phyloP scores from a whole-genome alignment of 2,797 vertebrate species.

The Cichlasoma orientale region DNA sequence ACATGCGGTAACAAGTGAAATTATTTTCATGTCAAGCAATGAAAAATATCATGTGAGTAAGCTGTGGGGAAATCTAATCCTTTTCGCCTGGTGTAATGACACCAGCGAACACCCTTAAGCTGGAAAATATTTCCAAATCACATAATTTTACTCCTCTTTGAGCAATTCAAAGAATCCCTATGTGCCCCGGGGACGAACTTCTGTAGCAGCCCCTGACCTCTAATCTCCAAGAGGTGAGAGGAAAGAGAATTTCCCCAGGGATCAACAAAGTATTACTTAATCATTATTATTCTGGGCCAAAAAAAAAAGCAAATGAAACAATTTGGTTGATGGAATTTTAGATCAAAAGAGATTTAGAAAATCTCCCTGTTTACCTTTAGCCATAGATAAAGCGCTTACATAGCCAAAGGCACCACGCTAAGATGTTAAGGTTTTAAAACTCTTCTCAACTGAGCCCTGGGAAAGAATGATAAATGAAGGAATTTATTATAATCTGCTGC shows the following conservation, averaged over 20 bases:
- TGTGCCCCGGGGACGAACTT: slow-evolving; percentile 20
- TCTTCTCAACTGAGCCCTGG: background rate
- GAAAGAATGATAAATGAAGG: slow-evolving; percentile 35
- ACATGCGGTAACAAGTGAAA: background rate
- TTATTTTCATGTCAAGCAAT: slow-evolving; percentile 10
- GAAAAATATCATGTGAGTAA: background rate
- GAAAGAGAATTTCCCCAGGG: slow-evolving; percentile 44
- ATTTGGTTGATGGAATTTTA: slow-evolving; percentile 22
- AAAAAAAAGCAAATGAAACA: slow-evolving; percentile 8
- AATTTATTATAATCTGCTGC: slow-evolving; percentile 25
- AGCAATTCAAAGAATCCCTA: slow-evolving; percentile 34
- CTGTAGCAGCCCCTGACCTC: slow-evolving; percentile 28
- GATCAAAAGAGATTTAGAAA: slow-evolving; percentile 17
- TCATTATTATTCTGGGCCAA: slow-evolving; percentile 19
- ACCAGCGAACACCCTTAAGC: slow-evolving; percentile 25
- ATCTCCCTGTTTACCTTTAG: slow-evolving; percentile 36
- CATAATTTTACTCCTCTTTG: slow-evolving; percentile 28
- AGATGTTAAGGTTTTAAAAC: slow-evolving; percentile 28
- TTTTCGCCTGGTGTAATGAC: background rate
- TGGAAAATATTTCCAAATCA: slow-evolving; percentile 24
- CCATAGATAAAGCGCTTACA: slow-evolving; percentile 25
- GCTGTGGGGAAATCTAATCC: background rate
- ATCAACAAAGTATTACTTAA: slow-evolving; percentile 54
- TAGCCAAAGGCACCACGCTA: slow-evolving; percentile 6
- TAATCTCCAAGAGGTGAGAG: slow-evolving; percentile 33